These are phyloP conservation scores for Tautogolabrus adspersus DNA, from an alignment of 2,113 vertebrate species.

Conservation along the genomic window DNA sequence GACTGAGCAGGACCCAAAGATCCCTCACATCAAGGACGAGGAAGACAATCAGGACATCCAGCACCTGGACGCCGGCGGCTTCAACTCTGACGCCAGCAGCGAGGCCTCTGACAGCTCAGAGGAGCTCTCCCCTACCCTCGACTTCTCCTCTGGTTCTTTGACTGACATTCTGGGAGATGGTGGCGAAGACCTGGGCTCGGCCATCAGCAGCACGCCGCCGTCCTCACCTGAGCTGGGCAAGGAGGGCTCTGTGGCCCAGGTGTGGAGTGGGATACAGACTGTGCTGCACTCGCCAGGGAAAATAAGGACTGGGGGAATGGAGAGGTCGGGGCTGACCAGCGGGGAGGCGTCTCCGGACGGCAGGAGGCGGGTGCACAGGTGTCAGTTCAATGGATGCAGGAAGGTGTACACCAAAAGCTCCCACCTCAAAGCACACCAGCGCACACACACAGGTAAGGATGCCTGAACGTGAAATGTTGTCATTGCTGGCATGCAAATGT, in stretches of 20 bases:
- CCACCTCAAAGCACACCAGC: conserved; percentile 98
- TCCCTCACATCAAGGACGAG: conserved; percentile 82
- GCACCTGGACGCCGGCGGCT: conserved; percentile 88
- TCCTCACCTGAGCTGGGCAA: conserved; percentile 92
- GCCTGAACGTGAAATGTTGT: conserved; percentile 51
- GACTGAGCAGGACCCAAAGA: conserved; percentile 85
- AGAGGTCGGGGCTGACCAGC: conserved; percentile 82
- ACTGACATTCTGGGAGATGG: conserved; percentile 87
- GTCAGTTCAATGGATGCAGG: conserved; percentile 96
- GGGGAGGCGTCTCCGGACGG: conserved; percentile 92
- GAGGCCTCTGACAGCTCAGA: conserved; percentile 95
- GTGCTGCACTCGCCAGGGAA: conserved; percentile 89
- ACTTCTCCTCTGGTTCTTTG: conserved; percentile 89
- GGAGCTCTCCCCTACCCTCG: conserved; percentile 91
- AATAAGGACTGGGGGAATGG: conserved; percentile 86
- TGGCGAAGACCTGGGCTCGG: conserved; percentile 88
- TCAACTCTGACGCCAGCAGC: conserved; percentile 92
- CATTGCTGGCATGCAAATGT: not conserved
- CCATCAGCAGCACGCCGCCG: conserved; percentile 90
- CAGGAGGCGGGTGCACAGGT: conserved; percentile 92
- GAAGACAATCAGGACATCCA: conserved; percentile 83
- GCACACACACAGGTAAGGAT: conserved; percentile 92
- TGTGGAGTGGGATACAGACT: conserved; percentile 87
- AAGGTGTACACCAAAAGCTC: conserved; percentile 99
- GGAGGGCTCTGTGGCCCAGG: conserved; percentile 85